Base-by-base conservation (phyloP, 2,797 vertebrate genomes). In the Poecilia wingei region DNA sequence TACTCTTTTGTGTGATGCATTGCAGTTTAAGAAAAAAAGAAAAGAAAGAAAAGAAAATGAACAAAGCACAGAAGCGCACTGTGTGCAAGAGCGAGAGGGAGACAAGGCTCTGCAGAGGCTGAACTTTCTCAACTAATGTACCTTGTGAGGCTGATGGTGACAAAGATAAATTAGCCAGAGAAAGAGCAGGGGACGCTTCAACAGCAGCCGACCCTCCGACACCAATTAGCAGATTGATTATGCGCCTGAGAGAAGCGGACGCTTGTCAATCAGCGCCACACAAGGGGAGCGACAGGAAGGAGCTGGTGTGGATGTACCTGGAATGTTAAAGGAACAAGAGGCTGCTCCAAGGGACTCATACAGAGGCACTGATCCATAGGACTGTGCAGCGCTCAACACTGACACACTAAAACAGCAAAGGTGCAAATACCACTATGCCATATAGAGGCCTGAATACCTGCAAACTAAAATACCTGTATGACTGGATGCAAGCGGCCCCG, bases 181-280 rank as follows among this genome's bases (percentile, higher is more conserved):
- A 95, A 93, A 95, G 93, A 95, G 86, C 66, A 77, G 86, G 94
- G 82, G 90, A 95, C 71, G 92, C 93, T 93, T 94, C 93, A 92
- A 93, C 93, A 94, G 92, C 92, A 90, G 59, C 91, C 88, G 92
- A 94, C 92, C 94, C 91, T 94, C 92, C 86, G 89, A 95, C 95
- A 95, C 94, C 92, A 95, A 96, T 95, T 95, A 96, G 93, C 92
- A 94, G 93, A 96, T 94, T 95, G 94, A 96, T 95, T 95, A 94
- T 87, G 93, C 92, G 92, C 88, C 92, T 93, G 90, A 93, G 94
- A 94, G 93, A 92, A 93, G 93, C 90, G 88, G 94, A 94, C 91
- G 91, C 93, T 92, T 93, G 93, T 96, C 95, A 94, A 82, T 95
- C 94, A 95, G 89, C 95, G 86, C 91, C 86, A 88, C 88, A 90